phyloP scores from a whole-genome alignment of 2,888 invertebrate genomes.

The Eristalis tenax region DNA sequence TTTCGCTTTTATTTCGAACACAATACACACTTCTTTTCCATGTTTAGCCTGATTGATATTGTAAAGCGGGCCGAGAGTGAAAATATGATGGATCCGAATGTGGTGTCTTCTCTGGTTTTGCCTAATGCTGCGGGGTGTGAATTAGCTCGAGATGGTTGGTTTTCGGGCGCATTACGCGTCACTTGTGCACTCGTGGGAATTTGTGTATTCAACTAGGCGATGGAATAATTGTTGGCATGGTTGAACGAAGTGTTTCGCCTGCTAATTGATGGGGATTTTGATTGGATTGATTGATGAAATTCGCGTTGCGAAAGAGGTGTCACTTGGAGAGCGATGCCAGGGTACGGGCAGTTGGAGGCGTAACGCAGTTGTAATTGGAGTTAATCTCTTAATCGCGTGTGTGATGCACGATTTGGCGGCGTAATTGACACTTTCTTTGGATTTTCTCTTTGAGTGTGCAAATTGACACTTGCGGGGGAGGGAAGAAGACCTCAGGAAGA shows the following conservation, averaged over 20 bases:
- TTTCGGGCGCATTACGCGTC: neutral
- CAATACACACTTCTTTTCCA: slow-evolving; percentile 58
- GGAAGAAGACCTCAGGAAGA: too few species aligned
- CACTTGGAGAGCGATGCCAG: neutral
- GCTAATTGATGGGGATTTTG: neutral
- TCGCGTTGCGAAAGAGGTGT: slow-evolving; percentile 16
- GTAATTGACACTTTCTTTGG: neutral
- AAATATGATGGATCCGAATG: slow-evolving; percentile 41
- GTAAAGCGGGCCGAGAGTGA: neutral
- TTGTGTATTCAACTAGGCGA: neutral
- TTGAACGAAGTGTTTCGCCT: neutral
- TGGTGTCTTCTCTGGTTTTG: neutral
- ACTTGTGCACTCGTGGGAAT: slow-evolving; percentile 14
- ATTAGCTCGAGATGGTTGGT: slow-evolving; percentile 1
- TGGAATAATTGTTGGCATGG: slow-evolving; percentile 8
- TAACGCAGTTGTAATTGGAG: slow-evolving; percentile 21
- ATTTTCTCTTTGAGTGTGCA: neutral
- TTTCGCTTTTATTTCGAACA: slow-evolving; percentile 64
- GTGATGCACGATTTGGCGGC: neutral
- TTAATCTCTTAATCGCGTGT: neutral
- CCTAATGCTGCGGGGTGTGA: slow-evolving; percentile 13
- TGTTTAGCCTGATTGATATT: slow-evolving; percentile 19
- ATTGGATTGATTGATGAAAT: slow-evolving; percentile 20
- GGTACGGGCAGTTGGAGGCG: slow-evolving; percentile 1
- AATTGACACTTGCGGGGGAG: neutral